Evolutionary conservation across 2,797 vertebrate genomes (phyloP).

Genomic region (Platalea minor): DNA sequence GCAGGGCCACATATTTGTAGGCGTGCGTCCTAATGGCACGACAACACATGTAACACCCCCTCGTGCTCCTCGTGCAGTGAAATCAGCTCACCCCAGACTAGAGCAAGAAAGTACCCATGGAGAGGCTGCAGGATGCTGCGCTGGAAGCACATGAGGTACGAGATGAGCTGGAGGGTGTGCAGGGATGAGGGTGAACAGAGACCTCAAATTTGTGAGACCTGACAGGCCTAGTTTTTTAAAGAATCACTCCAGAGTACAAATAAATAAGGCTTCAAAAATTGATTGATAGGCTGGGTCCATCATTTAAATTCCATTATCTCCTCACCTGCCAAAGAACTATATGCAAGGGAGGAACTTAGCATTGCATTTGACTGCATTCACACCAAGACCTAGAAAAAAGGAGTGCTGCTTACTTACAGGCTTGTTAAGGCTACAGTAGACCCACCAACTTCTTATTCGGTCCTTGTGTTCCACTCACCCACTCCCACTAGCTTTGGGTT

Average conservation of each 20-base stretch:
- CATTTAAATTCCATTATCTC: background rate
- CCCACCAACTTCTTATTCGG: background rate
- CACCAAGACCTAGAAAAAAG: background rate
- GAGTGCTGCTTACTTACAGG: background rate
- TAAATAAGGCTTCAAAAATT: background rate
- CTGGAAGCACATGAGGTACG: background rate
- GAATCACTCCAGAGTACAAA: background rate
- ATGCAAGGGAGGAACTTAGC: background rate
- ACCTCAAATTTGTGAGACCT: background rate
- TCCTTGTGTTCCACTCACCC: background rate
- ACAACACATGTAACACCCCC: fast-evolving
- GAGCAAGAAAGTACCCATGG: background rate
- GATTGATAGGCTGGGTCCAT: background rate
- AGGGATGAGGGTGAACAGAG: too few relatives aligned
- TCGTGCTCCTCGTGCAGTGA: fast-evolving
- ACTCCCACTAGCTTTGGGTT: background rate
- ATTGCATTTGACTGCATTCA: background rate
- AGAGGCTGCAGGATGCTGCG: background rate
- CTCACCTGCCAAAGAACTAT: background rate
- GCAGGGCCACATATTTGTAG: background rate
- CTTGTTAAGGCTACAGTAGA: background rate
- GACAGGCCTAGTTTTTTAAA: background rate
- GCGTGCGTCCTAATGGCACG: fast-evolving
- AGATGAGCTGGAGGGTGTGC: background rate
- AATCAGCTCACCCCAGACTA: background rate